Conservation (phyloP, 1,140 invertebrate species). For the Hycleus cichorii region DNA sequence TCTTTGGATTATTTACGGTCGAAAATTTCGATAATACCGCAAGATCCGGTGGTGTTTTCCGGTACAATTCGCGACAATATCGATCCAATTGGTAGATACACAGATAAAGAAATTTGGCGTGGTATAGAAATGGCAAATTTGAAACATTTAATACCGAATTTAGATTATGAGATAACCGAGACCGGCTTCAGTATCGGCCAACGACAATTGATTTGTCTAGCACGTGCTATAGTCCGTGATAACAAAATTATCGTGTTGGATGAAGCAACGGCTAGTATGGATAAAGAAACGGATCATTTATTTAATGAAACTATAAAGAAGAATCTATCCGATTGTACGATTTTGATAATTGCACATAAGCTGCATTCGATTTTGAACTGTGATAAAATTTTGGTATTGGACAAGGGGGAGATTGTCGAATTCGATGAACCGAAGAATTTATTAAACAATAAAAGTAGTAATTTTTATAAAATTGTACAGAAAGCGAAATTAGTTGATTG, state of each 20-base stretch:
- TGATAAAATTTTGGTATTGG: conserved; percentile 41
- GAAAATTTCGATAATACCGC: conserved; percentile 72
- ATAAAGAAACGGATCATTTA: conserved; percentile 50
- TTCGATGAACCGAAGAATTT: conserved; percentile 52
- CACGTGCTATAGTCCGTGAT: conserved; percentile 53
- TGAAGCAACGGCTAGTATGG: conserved; percentile 47
- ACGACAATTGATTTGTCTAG: conserved; percentile 48
- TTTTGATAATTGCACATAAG: conserved; percentile 63
- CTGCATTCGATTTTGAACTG: conserved; percentile 60
- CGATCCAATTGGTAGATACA: conserved; percentile 70
- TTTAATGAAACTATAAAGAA: conserved; percentile 52
- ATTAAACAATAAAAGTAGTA: conserved; percentile 39
- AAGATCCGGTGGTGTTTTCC: conserved; percentile 79
- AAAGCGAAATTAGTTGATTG: not conserved
- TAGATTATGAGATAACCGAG: conserved; percentile 51
- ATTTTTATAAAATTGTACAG: conserved; percentile 3
- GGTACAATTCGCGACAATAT: conserved; percentile 75
- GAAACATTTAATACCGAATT: conserved; percentile 48
- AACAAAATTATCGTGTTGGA: conserved; percentile 41
- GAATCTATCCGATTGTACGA: conserved; percentile 54
- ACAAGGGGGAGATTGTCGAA: conserved; percentile 47
- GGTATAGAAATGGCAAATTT: conserved; percentile 74
- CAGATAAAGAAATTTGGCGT: conserved; percentile 69
- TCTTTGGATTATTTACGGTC: conserved; percentile 62
- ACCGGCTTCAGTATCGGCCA: conserved; percentile 50